phyloP scores from a whole-genome alignment of 1,140 invertebrate genomes.

The Chelonus insularis region DNA sequence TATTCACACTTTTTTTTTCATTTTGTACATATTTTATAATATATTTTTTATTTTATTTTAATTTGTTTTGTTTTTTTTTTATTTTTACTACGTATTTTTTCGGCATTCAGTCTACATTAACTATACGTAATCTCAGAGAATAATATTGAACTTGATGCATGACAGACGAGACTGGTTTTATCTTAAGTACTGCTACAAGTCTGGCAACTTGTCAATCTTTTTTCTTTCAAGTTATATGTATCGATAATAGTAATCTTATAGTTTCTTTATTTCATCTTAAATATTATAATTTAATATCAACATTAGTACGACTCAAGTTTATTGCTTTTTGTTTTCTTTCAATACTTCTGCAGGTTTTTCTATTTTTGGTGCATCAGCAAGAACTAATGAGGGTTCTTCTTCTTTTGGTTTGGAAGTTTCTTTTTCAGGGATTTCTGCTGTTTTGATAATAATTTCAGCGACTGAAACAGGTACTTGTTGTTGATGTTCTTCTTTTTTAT shows the following conservation, averaged over 20 bases:
- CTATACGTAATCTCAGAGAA: slow-evolving; percentile 15
- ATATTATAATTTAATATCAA: too few relatives aligned
- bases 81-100: slow-evolving; percentile 20
- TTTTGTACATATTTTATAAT: slow-evolving; percentile 37
- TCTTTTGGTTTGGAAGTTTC: not conserved
- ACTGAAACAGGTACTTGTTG: not conserved
- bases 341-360: too few relatives aligned
- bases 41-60: slow-evolving; percentile 29
- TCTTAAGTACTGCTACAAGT: slow-evolving; percentile 31
- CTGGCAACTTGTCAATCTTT: slow-evolving; percentile 21
- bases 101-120: slow-evolving; percentile 26
- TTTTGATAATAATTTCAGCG: too few relatives aligned
- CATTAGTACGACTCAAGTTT: too few relatives aligned
- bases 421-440: too few relatives aligned
- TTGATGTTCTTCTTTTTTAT: not conserved
- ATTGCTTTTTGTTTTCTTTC: too few relatives aligned
- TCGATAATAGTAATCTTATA: too few relatives aligned
- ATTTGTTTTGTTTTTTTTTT: slow-evolving; percentile 25
- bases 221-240: too few relatives aligned
- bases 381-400: not conserved
- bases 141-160: slow-evolving; percentile 33
- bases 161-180: slow-evolving; percentile 43
- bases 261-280: too few relatives aligned
- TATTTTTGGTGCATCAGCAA: too few relatives aligned
- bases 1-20: slow-evolving; percentile 42